Evolutionary conservation across 2,888 invertebrate genomes (phyloP), one percentile per base, ranked within the genome.

Genomic region (Augiades crinisus): DNA sequence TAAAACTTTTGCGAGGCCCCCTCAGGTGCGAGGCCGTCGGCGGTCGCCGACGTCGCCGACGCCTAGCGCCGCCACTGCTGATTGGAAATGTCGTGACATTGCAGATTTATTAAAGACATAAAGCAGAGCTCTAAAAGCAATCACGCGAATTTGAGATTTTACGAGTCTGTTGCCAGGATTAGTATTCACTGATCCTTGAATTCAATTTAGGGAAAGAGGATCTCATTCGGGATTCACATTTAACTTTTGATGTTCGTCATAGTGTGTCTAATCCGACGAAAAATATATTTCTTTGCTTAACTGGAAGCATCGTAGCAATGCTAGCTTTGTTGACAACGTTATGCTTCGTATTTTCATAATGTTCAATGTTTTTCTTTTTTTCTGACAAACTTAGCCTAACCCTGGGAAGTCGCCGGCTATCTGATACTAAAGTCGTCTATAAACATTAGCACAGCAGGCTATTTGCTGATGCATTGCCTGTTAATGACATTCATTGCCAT

Each of bases 161-260:
- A 40, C 40, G 40, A 33, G 14, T 24, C 49, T 49, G 49, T 41
- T 49, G 21, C 36, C 41, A 43, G 43, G 49, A 50, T 50, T 50
- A 50, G 49, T 50, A 43, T 27, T 43, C 49, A 43, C 34, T 43
- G 49, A 43, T 50, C 49, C 49, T 50, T 50, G 49, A 50, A 50
- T 50, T 50, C 49, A 50, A 50, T 50, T 50, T 50, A 36, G 43
- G 34, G 12, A 24, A 50, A 21, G 6, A 10, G 40, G 34, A 49
- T 41, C 22, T 22, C 16, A 7, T 27, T 50, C 12, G 31, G 31
- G 13, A 43, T 43, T 24, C 34, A 50, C 27, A 50, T 43, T 43
- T 43, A 50, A 43, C 49, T 43, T 50, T 43, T 41, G 41, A 41
- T 41, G 49, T 49, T 34, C 49, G 43, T 27, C 17, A 43, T 36